Percentiles rank a stretch among this genome's conserved stretches.
Conservation (phyloP, 2,888 invertebrate species). For the Phortica magna region DNA sequence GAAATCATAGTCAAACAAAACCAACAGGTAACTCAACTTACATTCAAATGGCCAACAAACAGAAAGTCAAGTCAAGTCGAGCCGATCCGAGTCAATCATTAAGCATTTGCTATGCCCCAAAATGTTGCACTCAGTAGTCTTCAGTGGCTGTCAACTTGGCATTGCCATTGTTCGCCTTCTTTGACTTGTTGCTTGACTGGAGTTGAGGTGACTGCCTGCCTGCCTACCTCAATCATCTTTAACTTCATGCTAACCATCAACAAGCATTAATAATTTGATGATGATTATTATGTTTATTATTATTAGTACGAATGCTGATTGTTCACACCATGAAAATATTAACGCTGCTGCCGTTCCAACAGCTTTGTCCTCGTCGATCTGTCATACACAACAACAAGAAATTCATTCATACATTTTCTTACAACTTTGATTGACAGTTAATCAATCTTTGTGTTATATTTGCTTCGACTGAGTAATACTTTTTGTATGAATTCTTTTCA, state of each 20-base stretch:
- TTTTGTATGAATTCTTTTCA: constrained; percentile 60
- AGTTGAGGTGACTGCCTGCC: background rate
- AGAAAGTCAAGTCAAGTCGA: background rate
- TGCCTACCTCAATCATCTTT: constrained; percentile 27
- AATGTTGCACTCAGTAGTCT: constrained; percentile 18
- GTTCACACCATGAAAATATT: constrained; percentile 2
- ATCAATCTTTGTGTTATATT: constrained; percentile 60
- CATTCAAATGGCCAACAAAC: background rate
- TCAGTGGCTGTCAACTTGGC: constrained; percentile 17
- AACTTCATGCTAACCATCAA: constrained; percentile 2
- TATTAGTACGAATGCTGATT: constrained; percentile 15
- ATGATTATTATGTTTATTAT: constrained; percentile 52
- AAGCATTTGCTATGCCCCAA: background rate
- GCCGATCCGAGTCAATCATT: background rate
- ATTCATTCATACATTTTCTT: constrained; percentile 23
- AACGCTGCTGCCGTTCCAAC: background rate
- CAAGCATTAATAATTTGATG: constrained; percentile 60
- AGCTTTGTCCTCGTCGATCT: too few species aligned
- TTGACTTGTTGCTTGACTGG: too few species aligned
- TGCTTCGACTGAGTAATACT: constrained; percentile 33
- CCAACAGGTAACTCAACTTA: constrained; percentile 10
- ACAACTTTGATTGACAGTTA: constrained; percentile 68
- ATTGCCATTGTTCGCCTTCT: too few species aligned
- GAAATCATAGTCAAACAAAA: constrained; percentile 1
- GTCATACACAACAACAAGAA: background rate